phyloP scores from a whole-genome alignment of 2,888 invertebrate species.

The Latrodectus elegans region DNA sequence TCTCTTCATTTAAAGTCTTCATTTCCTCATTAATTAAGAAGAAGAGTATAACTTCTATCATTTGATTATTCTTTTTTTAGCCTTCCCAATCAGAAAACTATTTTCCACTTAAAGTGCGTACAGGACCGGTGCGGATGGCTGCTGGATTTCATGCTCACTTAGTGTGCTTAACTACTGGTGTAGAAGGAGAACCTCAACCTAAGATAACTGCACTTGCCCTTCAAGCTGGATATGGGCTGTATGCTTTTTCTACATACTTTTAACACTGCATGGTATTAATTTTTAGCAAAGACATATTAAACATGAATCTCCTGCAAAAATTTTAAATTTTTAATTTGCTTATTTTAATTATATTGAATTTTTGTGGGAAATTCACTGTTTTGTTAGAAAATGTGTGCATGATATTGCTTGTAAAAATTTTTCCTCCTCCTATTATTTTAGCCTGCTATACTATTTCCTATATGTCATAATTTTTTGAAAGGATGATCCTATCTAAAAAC shows the following conservation, averaged over 20 bases:
- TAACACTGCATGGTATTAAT: conserved; percentile 42
- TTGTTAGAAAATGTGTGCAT: too few relatives aligned
- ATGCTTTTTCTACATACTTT: conserved; percentile 77
- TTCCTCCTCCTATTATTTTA: too few relatives aligned
- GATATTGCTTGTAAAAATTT: too few relatives aligned
- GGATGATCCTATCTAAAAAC: too few relatives aligned
- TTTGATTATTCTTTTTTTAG: conserved; percentile 14
- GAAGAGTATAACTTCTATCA: background rate
- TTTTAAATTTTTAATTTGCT: too few relatives aligned
- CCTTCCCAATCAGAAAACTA: conserved; percentile 57
- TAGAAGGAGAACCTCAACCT: conserved; percentile 86
- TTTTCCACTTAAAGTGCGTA: conserved; percentile 81
- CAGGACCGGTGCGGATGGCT: conserved; percentile 87
- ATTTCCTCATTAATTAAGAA: background rate
- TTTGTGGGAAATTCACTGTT: too few relatives aligned
- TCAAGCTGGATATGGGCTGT: conserved; percentile 98
- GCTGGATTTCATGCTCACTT: conserved; percentile 97
- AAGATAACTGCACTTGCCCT: conserved; percentile 91
- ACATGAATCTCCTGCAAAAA: too few relatives aligned
- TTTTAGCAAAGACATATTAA: conserved; percentile 14
- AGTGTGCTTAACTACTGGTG: conserved; percentile 91
- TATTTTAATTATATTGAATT: too few relatives aligned
- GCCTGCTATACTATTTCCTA: too few relatives aligned
- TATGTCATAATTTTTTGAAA: too few relatives aligned
- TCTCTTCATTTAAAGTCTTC: background rate